Base-by-base conservation (phyloP, 2,797 vertebrate species). In the Macropodus opercularis region DNA sequence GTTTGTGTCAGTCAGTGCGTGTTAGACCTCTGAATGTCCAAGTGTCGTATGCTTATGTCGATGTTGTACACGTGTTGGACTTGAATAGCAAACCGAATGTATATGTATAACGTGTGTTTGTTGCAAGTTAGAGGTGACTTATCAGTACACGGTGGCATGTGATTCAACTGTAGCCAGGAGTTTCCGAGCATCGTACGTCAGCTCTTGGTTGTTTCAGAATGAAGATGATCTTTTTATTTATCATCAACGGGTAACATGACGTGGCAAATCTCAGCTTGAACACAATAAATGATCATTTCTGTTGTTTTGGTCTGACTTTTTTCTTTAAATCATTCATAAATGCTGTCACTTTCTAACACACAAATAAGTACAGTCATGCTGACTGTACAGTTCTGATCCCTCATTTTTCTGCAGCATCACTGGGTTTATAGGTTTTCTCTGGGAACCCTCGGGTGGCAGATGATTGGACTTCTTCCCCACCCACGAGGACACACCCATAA, bases 21-120 rank as follows among this genome's bases (percentile, higher is more conserved):
- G 39, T 71, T 23, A 7, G 42, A 60, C 27, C 64, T 63, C 61
- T 75, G 85, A 76, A 78, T 80, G 80, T 84, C 48, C 7, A 74
- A 34, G 61, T 82, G 46, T 75, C 23, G 27, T 19, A 65, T 86
- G 70, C 72, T 81, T 76, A 63, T 63, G 74, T 83, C 69, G 68
- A 73, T 69, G 60, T 81, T 54, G 77, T 84, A 77, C 44, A 63
- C 49, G 77, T 83, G 77, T 58, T 84, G 80, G 80, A 80, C 50
- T 49, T 83, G 54, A 83, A 62, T 74, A 81, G 67, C 77, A 80
- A 74, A 55, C 48, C 29, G 81, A 90, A 87, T 90, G 87, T 88
- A 80, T 63, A 77, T 22, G 58, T 84, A 59, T 48, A 65, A 27
- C 62, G 70, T 81, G 22, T 59, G 43, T 68, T 46, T 72, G 84